Evolutionary conservation across 2,888 invertebrate species (phyloP).

Genomic region (Electrophaes corylata): DNA sequence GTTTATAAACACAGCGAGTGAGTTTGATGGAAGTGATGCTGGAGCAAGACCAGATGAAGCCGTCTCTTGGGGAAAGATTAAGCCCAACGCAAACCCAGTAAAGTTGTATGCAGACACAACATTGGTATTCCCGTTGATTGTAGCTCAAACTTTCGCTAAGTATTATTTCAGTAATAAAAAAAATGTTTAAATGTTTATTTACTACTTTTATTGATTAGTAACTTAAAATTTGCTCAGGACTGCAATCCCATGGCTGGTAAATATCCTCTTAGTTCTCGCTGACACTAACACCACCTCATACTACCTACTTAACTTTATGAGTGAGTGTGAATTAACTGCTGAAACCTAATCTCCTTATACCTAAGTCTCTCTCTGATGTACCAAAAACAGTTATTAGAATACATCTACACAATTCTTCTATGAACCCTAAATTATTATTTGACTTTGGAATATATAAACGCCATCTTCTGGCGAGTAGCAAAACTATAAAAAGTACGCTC

Average conservation of each 20-base stretch:
- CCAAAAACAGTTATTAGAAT: too few relatives aligned
- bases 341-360: too few relatives aligned
- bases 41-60: slow-evolving; percentile 99
- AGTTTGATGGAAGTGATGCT: slow-evolving; percentile 99
- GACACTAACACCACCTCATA: too few relatives aligned
- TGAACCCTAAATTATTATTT: too few relatives aligned
- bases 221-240: too few relatives aligned
- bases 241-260: too few relatives aligned
- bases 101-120: slow-evolving; percentile 98
- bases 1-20: slow-evolving; percentile 96
- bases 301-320: too few relatives aligned
- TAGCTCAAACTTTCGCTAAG: slow-evolving; percentile 98
- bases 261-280: too few relatives aligned
- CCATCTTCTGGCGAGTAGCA: slow-evolving; percentile 46
- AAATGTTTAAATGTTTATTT: slow-evolving; percentile 62
- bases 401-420: too few relatives aligned
- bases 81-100: slow-evolving; percentile 93
- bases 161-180: slow-evolving; percentile 83
- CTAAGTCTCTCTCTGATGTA: too few relatives aligned
- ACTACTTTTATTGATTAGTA: neutral
- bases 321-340: too few relatives aligned
- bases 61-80: slow-evolving; percentile 99
- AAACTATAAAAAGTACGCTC: slow-evolving; percentile 16
- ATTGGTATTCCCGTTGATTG: slow-evolving; percentile 96
- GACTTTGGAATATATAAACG: slow-evolving; percentile 6